Conservation (phyloP, 2,113 vertebrate genomes). For the Bucco capensis region DNA sequence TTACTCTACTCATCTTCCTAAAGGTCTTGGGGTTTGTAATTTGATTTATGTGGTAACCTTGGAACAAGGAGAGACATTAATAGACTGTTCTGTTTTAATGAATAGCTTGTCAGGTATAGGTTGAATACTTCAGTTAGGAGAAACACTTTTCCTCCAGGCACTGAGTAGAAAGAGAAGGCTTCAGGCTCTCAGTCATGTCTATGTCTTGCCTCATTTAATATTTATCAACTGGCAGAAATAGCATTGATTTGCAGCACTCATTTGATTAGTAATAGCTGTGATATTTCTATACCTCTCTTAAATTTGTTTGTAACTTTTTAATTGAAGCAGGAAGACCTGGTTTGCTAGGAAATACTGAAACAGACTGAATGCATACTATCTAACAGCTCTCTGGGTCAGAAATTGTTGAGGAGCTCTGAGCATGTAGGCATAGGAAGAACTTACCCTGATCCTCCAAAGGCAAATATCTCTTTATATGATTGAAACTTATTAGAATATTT, state of each 20-base stretch:
- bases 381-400: neutral
- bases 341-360: neutral
- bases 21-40: slow-evolving; percentile 31
- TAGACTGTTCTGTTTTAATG: slow-evolving; percentile 56
- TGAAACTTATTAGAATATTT: neutral
- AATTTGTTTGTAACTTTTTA: neutral
- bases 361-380: neutral
- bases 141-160: slow-evolving; percentile 27
- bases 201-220: slow-evolving; percentile 16
- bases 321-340: neutral
- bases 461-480: neutral
- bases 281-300: slow-evolving; percentile 1
- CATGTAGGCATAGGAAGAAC: accelerated
- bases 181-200: neutral
- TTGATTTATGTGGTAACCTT: slow-evolving; percentile 74
- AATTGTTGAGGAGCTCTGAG: neutral
- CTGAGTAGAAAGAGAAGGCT: slow-evolving; percentile 33
- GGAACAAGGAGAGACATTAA: slow-evolving; percentile 65
- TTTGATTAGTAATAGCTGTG: slow-evolving; percentile 13
- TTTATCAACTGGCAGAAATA: neutral
- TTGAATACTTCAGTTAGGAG: slow-evolving; percentile 42
- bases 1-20: slow-evolving; percentile 40
- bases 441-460: neutral
- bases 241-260: neutral
- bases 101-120: slow-evolving; percentile 67